Percentiles rank a stretch among this genome's conserved stretches.
Evolutionary conservation across 2,888 invertebrate genomes (phyloP).

Genomic region (Yponomeuta sedellus): DNA sequence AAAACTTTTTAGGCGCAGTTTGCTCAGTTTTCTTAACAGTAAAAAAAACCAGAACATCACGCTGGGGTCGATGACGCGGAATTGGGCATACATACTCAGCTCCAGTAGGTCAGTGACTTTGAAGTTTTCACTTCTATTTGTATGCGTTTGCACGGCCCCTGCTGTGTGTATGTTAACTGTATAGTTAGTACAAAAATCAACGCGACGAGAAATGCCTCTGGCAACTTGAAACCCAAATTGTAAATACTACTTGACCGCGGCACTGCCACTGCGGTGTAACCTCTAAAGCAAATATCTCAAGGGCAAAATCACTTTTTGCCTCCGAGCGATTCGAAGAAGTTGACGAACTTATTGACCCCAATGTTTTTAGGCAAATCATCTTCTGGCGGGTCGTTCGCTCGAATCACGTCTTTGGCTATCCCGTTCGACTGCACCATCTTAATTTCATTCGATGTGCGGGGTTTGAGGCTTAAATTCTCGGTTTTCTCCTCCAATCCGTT

Average conservation of each 20-base stretch:
- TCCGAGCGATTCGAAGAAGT: slow-evolving; percentile 68
- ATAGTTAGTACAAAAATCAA: too few species aligned
- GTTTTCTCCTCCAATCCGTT: not conserved
- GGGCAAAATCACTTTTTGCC: slow-evolving; percentile 48
- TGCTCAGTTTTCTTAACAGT: too few species aligned
- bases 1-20: too few species aligned
- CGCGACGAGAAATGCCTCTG: too few species aligned
- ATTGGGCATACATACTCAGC: too few species aligned
- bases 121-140: too few species aligned
- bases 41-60: too few species aligned
- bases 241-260: not conserved
- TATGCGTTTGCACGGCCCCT: too few species aligned
- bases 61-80: too few species aligned
- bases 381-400: slow-evolving; percentile 67
- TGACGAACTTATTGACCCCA: slow-evolving; percentile 69
- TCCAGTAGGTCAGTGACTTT: too few species aligned
- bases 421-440: slow-evolving; percentile 59
- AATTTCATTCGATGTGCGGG: slow-evolving; percentile 60
- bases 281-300: not conserved
- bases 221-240: not conserved
- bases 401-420: slow-evolving; percentile 57
- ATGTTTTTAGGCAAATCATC: slow-evolving; percentile 69
- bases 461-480: slow-evolving; percentile 29
- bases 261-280: not conserved
- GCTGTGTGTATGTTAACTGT: too few species aligned